Percentiles rank a stretch among this genome's conserved stretches.
These are phyloP conservation scores for Blera fallax DNA, from an alignment of 2,888 invertebrate species.

Conservation along the genomic window DNA sequence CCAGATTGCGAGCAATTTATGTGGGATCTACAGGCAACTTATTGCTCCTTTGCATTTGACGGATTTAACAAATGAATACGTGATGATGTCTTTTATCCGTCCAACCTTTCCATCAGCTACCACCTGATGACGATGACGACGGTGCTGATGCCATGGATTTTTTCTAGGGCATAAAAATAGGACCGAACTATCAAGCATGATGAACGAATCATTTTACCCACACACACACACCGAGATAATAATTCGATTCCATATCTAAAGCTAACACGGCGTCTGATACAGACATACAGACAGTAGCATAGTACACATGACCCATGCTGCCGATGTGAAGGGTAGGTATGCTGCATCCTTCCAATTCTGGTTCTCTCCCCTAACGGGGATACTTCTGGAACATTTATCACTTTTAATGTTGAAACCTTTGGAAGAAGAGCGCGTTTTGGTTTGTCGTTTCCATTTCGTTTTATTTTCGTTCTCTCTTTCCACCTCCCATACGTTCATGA, in stretches of 20 bases:
- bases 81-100: constrained; percentile 69
- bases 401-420: constrained; percentile 71
- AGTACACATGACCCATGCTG: constrained; percentile 42
- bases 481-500: constrained; percentile 32
- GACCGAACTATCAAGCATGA: constrained; percentile 29
- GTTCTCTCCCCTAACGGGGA: constrained; percentile 8
- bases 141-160: constrained; percentile 10
- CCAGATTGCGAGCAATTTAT: constrained; percentile 57
- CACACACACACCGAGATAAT: constrained; percentile 38
- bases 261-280: constrained; percentile 43
- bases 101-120: constrained; percentile 56
- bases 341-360: background rate
- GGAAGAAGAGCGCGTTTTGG: constrained; percentile 51
- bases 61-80: constrained; percentile 68
- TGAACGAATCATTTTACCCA: constrained; percentile 16
- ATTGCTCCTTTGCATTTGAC: constrained; percentile 54
- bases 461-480: constrained; percentile 9
- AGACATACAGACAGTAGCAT: constrained; percentile 14
- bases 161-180: constrained; percentile 59
- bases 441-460: constrained; percentile 48
- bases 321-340: background rate
- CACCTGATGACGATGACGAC: constrained; percentile 53
- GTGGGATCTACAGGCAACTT: constrained; percentile 27
- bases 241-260: constrained; percentile 64
- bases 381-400: constrained; percentile 70